Evolutionary conservation across 2,113 vertebrate genomes (phyloP).

Genomic region (Mesocricetus auratus): DNA sequence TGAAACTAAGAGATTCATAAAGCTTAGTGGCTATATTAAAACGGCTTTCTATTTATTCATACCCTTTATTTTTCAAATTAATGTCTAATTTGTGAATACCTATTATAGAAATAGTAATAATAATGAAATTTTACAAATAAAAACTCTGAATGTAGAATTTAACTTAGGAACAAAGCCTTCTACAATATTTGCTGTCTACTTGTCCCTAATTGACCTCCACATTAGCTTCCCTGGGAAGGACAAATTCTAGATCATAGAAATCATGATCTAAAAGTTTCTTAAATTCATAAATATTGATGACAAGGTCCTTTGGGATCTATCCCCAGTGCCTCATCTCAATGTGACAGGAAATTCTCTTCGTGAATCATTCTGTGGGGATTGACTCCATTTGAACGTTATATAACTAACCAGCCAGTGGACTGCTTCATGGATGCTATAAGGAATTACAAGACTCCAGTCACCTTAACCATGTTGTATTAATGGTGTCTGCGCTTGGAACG

Average conservation of each 20-base stretch:
- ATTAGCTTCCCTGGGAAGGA: slow-evolving; percentile 34
- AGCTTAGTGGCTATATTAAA: slow-evolving; percentile 9
- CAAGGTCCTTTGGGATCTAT: slow-evolving; percentile 18
- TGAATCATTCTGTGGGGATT: slow-evolving; percentile 11
- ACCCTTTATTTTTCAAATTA: slow-evolving; percentile 68
- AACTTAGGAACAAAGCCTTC: slow-evolving; percentile 35
- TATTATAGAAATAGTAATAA: slow-evolving; percentile 42
- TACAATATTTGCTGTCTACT: slow-evolving; percentile 38
- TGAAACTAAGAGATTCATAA: slow-evolving; percentile 60
- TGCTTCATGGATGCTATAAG: not conserved
- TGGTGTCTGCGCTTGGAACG: not conserved
- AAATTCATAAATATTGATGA: slow-evolving; percentile 34
- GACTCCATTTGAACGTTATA: slow-evolving; percentile 61
- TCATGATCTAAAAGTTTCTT: slow-evolving; percentile 26
- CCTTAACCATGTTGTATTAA: slow-evolving; percentile 15
- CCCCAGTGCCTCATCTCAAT: not conserved
- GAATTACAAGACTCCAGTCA: not conserved
- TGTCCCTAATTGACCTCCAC: slow-evolving; percentile 12
- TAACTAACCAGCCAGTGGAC: not conserved
- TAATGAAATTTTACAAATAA: slow-evolving; percentile 31
- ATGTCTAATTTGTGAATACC: slow-evolving; percentile 48
- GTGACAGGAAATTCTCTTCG: slow-evolving; percentile 46
- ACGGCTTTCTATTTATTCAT: slow-evolving; percentile 45
- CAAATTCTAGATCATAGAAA: slow-evolving; percentile 47
- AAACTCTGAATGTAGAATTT: slow-evolving; percentile 44